Percentiles rank a stretch among this genome's conserved stretches.
Evolutionary conservation across 2,113 vertebrate species (phyloP).

Genomic region (Xerus inauris): DNA sequence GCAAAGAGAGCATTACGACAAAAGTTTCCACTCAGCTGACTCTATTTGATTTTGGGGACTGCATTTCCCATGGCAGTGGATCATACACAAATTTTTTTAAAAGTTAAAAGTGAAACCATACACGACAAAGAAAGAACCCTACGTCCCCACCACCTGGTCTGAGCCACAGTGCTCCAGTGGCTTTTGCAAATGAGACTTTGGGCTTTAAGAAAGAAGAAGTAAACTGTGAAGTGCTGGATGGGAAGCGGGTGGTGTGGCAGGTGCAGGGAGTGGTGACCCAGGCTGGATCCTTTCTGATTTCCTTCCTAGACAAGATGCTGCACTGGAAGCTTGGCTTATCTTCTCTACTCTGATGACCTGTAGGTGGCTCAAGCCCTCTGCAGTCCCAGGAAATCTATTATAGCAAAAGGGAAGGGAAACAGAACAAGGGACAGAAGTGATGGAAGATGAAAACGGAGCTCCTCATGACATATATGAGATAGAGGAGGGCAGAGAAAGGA

Average conservation of each 20-base stretch:
- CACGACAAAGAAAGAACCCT: fast-evolving
- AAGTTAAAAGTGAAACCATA: not conserved
- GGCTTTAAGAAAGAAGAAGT: not conserved
- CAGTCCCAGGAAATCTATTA: not conserved
- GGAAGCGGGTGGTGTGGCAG: not conserved
- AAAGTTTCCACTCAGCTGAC: not conserved
- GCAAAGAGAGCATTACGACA: not conserved
- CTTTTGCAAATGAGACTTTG: fast-evolving
- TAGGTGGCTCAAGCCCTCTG: not conserved
- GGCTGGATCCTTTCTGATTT: not conserved
- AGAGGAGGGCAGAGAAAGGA: not conserved
- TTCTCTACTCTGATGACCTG: not conserved
- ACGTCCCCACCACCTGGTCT: fast-evolving
- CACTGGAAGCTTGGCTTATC: not conserved
- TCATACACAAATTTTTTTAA: not conserved
- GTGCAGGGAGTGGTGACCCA: not conserved
- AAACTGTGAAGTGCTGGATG: not conserved
- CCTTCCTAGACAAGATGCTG: not conserved
- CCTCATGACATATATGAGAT: not conserved
- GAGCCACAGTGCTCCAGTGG: fast-evolving
- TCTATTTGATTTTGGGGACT: not conserved
- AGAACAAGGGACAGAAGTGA: not conserved
- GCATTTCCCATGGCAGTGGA: not conserved
- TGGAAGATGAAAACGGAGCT: not conserved
- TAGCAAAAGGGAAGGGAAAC: not conserved